Base-by-base conservation (phyloP, 2,797 vertebrate species). In the Hylomyscus alleni region DNA sequence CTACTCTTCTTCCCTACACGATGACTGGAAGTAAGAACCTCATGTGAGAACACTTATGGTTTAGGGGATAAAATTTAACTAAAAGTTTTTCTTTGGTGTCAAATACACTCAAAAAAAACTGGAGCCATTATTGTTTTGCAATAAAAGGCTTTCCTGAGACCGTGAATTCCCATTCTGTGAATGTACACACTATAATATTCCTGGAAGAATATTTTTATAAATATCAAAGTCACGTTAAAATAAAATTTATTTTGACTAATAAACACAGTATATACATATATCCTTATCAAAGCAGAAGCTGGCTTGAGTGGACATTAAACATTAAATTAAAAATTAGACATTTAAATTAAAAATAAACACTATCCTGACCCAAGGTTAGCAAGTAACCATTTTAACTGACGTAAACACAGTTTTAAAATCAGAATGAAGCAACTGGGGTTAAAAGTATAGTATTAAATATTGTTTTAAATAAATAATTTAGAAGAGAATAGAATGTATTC, bases 71-170 rank as follows among this genome's bases (percentile, higher is more conserved):
- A 92, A 93, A 67, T 73, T 4, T 58, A 73, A 88, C 31, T 58
- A 78, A 82, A 93, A 44, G 72, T 88, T 73, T 91, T 95, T 94
- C 62, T 87, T 84, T 72, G 80, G 86, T 31, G 4, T 10, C 60
- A 91, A 94, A 91, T 67, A 44, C 22, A 37, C 20, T 60, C n/a
- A 22, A 77, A 93, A 87, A 10, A 69, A 89, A 44, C 85, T 85
- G 9, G 24, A 80, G 13, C 34, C 13, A 62, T 78, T 88, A 60
- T 92, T 81, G 1, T 24, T 78, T 93, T 54, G 44, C 4, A 85
- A 89, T 85, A 75, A 17, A 34, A 4, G 3, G 29, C 83, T 86
- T 95, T 73, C 47, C 50, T 96, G 7, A n/a, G 91, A 89, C 20
- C 90, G 14, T 93, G 50, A 82, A 90, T 82, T 24, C 44, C 37